Base-by-base conservation (phyloP, 2,797 vertebrate species). In the Oryzias sinensis region DNA sequence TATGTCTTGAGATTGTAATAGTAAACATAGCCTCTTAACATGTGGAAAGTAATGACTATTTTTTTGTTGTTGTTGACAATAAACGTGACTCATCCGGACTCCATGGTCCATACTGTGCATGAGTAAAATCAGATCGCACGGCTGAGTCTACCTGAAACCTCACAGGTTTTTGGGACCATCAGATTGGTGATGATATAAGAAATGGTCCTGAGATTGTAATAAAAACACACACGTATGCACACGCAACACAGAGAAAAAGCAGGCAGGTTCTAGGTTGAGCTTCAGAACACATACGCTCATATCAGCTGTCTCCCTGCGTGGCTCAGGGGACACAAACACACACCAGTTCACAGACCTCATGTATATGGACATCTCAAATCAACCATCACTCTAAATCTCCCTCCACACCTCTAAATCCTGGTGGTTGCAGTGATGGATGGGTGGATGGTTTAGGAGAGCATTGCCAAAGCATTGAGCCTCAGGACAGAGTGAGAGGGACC, bases 201-300 rank as follows among this genome's bases (percentile, higher is more conserved):
- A 33, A 1, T 33, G 29, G 29, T 33, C 29, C 29, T 33, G 29
- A 33, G 29, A 33, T 33, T 11, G 20, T 15, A 41, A 53, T 20
- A 46, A 57, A 33, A 33, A 33, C 29, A 33, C 7, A 11, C 7
- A 33, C 29, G 3, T 8, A 33, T 3, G 8, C 7, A 9, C 3
- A 8, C 8, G 9, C 3, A 33, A 11, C 29, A 55, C 49, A 53
- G 42, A 16, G 27, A 60, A 33, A 70, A 43, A 72, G 69, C 68
- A 56, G 62, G 59, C 72, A 77, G 83, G 77, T 86, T 65, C 42
- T 74, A 42, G 66, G 40, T 24, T 76, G 81, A 67, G 82, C 82
- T 80, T 82, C 65, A 56, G 84, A 82, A 83, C 65, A 72, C 62
- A 71, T 70, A 59, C 61, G 62, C 64, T 82, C 68, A 76, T 65